Percentiles rank a stretch among this genome's conserved stretches.
These are phyloP conservation scores for Coptodon bakossiorum DNA, from an alignment of 2,113 vertebrate species.

Conservation along the genomic window DNA sequence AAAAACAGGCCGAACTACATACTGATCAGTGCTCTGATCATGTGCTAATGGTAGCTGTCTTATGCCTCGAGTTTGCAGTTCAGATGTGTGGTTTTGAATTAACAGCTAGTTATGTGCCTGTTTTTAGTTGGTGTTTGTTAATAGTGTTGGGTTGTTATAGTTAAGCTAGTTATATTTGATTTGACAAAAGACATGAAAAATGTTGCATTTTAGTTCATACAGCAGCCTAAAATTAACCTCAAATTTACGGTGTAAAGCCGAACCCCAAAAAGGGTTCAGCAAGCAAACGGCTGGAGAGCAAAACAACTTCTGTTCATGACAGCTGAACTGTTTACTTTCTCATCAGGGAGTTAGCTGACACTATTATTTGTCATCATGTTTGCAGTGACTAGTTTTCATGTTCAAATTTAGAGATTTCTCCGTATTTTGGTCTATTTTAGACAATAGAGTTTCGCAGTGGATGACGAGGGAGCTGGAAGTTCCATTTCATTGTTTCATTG, in stretches of 20 bases:
- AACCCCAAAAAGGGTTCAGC: not conserved
- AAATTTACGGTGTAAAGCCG: not conserved
- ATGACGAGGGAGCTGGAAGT: not conserved
- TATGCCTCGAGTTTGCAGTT: not conserved
- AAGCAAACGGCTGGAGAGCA: not conserved
- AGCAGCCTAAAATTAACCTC: not conserved
- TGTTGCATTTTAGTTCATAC: not conserved
- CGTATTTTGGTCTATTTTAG: not conserved
- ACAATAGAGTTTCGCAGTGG: not conserved
- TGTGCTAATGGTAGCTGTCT: slow-evolving; percentile 33
- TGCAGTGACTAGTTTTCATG: not conserved
- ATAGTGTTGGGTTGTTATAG: not conserved
- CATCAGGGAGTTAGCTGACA: not conserved
- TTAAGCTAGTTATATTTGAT: not conserved
- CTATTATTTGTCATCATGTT: not conserved
- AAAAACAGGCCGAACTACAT: slow-evolving; percentile 7
- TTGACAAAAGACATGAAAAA: not conserved
- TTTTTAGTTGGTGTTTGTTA: not conserved
- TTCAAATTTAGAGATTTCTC: not conserved
- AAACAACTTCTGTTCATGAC: not conserved
- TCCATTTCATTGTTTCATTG: not conserved
- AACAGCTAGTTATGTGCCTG: not conserved
- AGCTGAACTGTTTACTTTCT: not conserved
- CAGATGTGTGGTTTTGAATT: not conserved
- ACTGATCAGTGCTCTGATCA: not conserved